Conservation (phyloP, 2,888 invertebrate species). For the Eumerus sabulonum region DNA sequence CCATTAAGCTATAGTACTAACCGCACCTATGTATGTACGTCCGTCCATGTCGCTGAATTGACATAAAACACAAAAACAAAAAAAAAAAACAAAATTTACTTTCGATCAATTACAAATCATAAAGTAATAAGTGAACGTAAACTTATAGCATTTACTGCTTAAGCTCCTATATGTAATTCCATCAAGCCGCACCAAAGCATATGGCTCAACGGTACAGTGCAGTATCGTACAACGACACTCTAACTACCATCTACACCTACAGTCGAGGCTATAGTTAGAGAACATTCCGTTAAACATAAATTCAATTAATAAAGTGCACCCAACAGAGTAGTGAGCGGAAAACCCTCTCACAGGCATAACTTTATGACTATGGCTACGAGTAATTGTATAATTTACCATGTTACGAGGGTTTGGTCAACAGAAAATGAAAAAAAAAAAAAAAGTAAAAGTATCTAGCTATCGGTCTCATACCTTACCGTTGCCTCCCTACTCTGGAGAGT, state of each 20-base stretch:
- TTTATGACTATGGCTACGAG: conserved; percentile 7
- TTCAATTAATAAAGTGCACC: conserved; percentile 58
- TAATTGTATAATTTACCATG: conserved; percentile 27
- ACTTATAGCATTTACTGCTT: conserved; percentile 1
- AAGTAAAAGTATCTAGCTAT: conserved; percentile 42
- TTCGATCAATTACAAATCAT: conserved; percentile 16
- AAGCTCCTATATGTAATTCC: conserved; percentile 20
- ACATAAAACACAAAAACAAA: background rate
- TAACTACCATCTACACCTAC: too few species aligned
- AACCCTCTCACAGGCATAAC: conserved; percentile 25
- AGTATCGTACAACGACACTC: conserved; percentile 12
- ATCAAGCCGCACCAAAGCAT: conserved; percentile 17
- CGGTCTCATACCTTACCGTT: background rate
- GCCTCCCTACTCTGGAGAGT: conserved; percentile 18
- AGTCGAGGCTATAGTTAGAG: too few species aligned
- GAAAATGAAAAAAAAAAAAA: too few species aligned
- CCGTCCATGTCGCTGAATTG: too few species aligned
- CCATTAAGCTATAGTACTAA: too few species aligned
- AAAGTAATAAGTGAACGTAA: conserved; percentile 8
- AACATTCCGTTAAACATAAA: conserved; percentile 29
- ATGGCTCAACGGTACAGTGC: conserved; percentile 11
- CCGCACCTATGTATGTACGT: too few species aligned
- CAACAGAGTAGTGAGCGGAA: conserved; percentile 3
- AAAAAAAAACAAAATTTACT: conserved; percentile 9
- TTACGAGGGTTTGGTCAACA: conserved; percentile 14